Percentiles rank a stretch among this genome's conserved stretches.
These are phyloP conservation scores for Gymnoscopelus braueri DNA, from an alignment of 2,797 vertebrate genomes.

Conservation along the genomic window DNA sequence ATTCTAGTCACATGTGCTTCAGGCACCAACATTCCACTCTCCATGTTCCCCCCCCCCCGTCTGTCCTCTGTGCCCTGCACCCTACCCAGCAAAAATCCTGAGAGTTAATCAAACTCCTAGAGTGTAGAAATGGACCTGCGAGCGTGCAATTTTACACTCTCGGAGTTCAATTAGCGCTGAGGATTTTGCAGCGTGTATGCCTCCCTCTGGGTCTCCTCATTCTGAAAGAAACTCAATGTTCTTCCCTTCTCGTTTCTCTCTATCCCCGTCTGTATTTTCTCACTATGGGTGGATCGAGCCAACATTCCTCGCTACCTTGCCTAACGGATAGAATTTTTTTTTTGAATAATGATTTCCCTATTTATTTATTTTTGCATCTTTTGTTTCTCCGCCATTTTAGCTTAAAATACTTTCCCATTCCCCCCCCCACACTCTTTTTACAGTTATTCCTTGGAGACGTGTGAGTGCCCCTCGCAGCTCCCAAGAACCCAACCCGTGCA, in stretches of 20 bases:
- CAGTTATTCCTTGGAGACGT: slow-evolving; percentile 78
- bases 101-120: not conserved
- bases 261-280: slow-evolving; percentile 22
- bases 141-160: too few species aligned
- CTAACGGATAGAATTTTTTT: not conserved
- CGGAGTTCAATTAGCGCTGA: too few species aligned
- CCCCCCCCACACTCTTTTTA: slow-evolving; percentile 11
- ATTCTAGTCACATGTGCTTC: slow-evolving; percentile 68
- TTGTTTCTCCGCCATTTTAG: slow-evolving; percentile 57
- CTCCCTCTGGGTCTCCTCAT: slow-evolving; percentile 52
- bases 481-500: slow-evolving; percentile 99
- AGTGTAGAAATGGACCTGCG: not conserved
- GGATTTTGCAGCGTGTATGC: slow-evolving; percentile 6
- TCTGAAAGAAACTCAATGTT: slow-evolving; percentile 55
- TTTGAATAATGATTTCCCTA: slow-evolving; percentile 17
- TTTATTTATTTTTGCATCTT: slow-evolving; percentile 37
- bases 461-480: slow-evolving; percentile 96
- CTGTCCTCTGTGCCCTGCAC: not conserved
- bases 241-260: slow-evolving; percentile 36
- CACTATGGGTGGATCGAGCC: slow-evolving; percentile 37
- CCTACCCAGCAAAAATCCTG: too few species aligned
- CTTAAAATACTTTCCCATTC: slow-evolving; percentile 12
- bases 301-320: slow-evolving; percentile 33
- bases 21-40: slow-evolving; percentile 64
- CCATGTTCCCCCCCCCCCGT: slow-evolving; percentile 41